phyloP scores from a whole-genome alignment of 2,113 vertebrate species.

The Myanophis thanlyinensis region DNA sequence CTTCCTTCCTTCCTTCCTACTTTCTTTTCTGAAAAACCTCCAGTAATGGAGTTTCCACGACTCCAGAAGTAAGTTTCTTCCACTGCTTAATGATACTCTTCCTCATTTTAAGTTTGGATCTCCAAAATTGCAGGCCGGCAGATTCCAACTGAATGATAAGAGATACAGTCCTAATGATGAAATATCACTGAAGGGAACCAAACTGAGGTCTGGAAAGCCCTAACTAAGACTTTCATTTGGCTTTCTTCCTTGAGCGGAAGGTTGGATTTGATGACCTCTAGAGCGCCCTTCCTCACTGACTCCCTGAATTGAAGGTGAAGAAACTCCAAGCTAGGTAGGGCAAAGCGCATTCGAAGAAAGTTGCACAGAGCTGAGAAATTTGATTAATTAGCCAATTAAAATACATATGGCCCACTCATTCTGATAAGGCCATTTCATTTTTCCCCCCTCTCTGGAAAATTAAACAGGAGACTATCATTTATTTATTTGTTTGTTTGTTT shows the following conservation, averaged over 20 bases:
- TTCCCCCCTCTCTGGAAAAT: background rate
- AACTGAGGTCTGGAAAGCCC: background rate
- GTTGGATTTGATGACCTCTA: background rate
- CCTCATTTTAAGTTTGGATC: background rate
- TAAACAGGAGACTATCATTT: background rate
- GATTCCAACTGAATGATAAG: background rate
- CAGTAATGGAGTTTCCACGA: background rate
- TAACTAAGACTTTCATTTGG: background rate
- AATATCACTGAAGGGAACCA: background rate
- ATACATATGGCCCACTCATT: conserved; percentile 1
- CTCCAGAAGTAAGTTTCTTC: background rate
- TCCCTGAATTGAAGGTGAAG: background rate
- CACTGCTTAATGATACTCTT: background rate
- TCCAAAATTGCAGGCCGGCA: background rate
- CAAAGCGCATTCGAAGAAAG: background rate
- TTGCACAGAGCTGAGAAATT: conserved; percentile 2
- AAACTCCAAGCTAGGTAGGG: background rate
- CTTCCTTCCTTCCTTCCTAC: no score
- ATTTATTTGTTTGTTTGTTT: background rate
- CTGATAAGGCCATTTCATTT: background rate
- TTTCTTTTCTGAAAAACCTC: background rate
- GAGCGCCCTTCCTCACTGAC: background rate
- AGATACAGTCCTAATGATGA: background rate
- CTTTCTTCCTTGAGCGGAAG: background rate
- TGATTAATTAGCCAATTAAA: conserved; percentile 28